Evolutionary conservation across 2,888 invertebrate species (phyloP).

Genomic region (Chydorus sphaericus): DNA sequence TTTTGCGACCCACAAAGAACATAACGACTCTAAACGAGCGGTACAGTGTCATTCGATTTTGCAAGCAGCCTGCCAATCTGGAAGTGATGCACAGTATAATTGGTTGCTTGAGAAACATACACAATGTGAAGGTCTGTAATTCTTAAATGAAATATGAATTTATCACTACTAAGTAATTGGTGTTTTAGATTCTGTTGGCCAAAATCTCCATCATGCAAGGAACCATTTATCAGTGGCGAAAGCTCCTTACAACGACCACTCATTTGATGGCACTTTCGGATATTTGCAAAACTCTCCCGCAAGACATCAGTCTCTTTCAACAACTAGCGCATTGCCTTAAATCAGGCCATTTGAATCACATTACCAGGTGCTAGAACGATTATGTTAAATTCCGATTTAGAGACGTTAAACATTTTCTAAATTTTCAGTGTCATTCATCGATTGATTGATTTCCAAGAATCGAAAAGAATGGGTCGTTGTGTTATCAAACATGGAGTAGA

Average conservation of each 20-base stretch:
- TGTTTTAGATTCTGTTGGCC: slow-evolving; percentile 39
- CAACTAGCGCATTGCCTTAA: no score
- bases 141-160: not conserved
- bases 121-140: slow-evolving; percentile 40
- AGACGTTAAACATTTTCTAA: no score
- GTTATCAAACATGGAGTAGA: slow-evolving; percentile 61
- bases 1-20: slow-evolving; percentile 55
- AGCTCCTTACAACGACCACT: slow-evolving; percentile 45
- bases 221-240: slow-evolving; percentile 49
- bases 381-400: no score
- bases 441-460: slow-evolving; percentile 51
- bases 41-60: slow-evolving; percentile 53
- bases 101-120: slow-evolving; percentile 43
- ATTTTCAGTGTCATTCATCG: not conserved
- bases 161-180: slow-evolving; percentile 4
- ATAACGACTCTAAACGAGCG: slow-evolving; percentile 42
- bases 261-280: not conserved
- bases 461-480: slow-evolving; percentile 46
- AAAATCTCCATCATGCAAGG: slow-evolving; percentile 48
- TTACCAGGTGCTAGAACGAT: no score
- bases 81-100: slow-evolving; percentile 45
- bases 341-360: no score
- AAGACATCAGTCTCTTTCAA: not conserved
- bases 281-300: not conserved
- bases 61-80: slow-evolving; percentile 43